Evolutionary conservation across 2,888 invertebrate species (phyloP), one percentile per base, ranked within the genome.

Genomic region (Leucozona laternaria): DNA sequence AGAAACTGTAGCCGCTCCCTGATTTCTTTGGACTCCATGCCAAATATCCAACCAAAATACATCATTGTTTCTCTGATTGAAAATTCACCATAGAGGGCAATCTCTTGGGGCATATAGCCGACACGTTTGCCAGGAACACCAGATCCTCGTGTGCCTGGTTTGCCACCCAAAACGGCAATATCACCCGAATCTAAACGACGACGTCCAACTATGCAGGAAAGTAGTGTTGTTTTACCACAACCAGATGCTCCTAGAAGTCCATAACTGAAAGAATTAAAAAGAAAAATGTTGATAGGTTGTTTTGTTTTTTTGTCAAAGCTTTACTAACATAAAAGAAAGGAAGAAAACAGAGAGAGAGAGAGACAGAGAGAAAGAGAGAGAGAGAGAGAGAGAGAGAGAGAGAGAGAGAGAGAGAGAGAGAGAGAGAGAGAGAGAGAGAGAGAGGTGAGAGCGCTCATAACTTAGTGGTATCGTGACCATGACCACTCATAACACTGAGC

Each of bases 21-120:
- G 89, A 98, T 97, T 93, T 97, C 96, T 31, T 94, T 92, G 40
- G 96, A 96, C 91, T 95, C 94, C 98, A 98, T 98, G 89, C 97
- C 97, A 93, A 98, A 98, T 90, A 98, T 97, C 95, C 98, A 97
- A 53, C 98, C 98, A 93, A 98, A 98, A 93, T 98, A 98, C 95
- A 97, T 96, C 96, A 98, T 96, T 0, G 98, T 98, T 92, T 98
- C 98, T 88, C 96, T 95, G 90, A 98, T 98, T 43, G 98, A 96
- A 93, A 98, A 98, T 93, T 97, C 97, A 2, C 96, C 97, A 91
- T 97, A 97, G 0, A 98, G 94, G 0, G 97, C 97, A 79, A 97
- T 97, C 93, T 98, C 97, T 90, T 97, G 96, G 0, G 98, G 98
- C 98, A 98, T 98, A 93, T 98, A 98, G 68, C 98, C 98, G n/a